Conservation (phyloP, 2,888 invertebrate genomes). For the Zhuqinia jingwanae region DNA sequence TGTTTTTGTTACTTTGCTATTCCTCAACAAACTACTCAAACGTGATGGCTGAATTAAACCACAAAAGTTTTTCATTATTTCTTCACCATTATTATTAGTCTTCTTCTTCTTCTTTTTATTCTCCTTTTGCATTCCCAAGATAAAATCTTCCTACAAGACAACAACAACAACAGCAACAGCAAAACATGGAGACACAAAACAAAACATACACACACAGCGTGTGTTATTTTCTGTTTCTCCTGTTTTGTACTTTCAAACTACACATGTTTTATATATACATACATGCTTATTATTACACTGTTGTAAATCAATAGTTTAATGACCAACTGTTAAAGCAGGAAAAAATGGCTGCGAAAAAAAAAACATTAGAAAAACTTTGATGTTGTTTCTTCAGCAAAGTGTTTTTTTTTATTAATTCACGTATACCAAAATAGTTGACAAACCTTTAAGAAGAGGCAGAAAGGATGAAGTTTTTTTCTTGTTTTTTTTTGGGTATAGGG, state of each 20-base stretch:
- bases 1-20: constrained; percentile 19
- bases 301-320: constrained; percentile 34
- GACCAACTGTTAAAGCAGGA: constrained; percentile 42
- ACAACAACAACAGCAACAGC: background rate
- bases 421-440: background rate
- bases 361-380: constrained; percentile 31
- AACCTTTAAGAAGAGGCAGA: background rate
- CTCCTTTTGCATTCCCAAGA: constrained; percentile 24
- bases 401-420: constrained; percentile 45
- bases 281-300: constrained; percentile 6
- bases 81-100: constrained; percentile 41
- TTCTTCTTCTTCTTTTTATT: background rate
- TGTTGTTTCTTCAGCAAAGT: constrained; percentile 22
- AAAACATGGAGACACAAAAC: too few relatives aligned
- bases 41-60: constrained; percentile 52
- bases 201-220: constrained; percentile 15
- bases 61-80: constrained; percentile 57
- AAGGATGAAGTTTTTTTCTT: background rate
- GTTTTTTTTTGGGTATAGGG: too few relatives aligned
- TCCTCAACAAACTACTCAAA: constrained; percentile 29
- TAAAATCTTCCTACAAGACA: constrained; percentile 17
- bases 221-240: background rate
- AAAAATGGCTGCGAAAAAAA: background rate
- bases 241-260: background rate
- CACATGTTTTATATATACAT: too few relatives aligned